Base-by-base conservation (phyloP, 2,113 vertebrate genomes). In the Eurypyga helias region DNA sequence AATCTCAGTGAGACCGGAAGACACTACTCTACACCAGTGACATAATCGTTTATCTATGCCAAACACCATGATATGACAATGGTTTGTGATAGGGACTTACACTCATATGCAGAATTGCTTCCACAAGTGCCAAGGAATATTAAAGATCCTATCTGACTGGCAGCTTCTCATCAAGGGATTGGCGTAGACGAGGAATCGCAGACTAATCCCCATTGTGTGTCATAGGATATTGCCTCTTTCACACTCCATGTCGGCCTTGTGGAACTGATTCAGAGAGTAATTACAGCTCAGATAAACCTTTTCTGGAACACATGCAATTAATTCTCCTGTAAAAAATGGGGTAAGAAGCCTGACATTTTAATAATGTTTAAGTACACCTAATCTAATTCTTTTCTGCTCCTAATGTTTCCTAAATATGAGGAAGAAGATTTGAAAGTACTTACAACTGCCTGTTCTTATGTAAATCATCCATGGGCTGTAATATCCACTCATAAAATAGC, bases 341-440 rank as follows among this genome's bases (percentile, higher is more conserved):
- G 52, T 89, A 93, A 96, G 89, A 92, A 94, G 78, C 73, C 90
- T 97, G 97, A 96, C 94, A 97, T 87, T 97, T 98, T 94, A 97
- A 98, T 98, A 98, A 98, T 96, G 91, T 97, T 97, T 98, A 98
- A 98, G 87, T 95, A 98, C 52, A 96, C 93, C 76, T 97, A 96
- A 98, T 97, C 89, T 97, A 89, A 97, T 97, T 97, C 93, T 97
- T 97, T 97, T 96, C 96, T 97, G 66, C 76, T 97, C 71, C 51
- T 97, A 97, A 96, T 95, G 78, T 96, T 98, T 97, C 96, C 94
- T 97, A 98, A 98, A 98, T 96, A 97, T 66, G 64, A 96, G 33
- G 77, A 97, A 97, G 92, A 96, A 98, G 85, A 97, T 97, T 97
- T 98, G 33, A 88, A 98, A 96, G 89, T 83, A 96, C 92, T 98